phyloP scores from a whole-genome alignment of 2,113 vertebrate genomes.

The Passer domesticus region DNA sequence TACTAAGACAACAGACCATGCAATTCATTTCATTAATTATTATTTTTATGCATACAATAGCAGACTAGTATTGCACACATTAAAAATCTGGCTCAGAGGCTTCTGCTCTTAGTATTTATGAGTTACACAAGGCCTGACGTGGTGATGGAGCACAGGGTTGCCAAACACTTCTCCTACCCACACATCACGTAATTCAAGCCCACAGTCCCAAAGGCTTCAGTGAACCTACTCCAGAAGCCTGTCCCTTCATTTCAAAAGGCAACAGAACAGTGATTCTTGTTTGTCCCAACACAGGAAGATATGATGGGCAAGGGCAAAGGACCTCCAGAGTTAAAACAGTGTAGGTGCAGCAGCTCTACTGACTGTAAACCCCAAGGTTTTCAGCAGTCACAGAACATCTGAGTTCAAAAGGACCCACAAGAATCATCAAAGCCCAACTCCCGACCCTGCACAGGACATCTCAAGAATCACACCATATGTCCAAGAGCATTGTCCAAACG shows the following conservation, averaged over 20 bases:
- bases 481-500: background rate
- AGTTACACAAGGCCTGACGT: background rate
- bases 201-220: background rate
- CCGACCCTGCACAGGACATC: background rate
- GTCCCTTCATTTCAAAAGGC: background rate
- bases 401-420: background rate
- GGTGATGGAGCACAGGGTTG: background rate
- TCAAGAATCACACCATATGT: background rate
- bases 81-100: background rate
- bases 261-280: background rate
- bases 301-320: background rate
- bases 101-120: background rate
- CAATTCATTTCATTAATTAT: background rate
- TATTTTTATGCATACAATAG: background rate
- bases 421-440: background rate
- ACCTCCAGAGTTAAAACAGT: background rate
- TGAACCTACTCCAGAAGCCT: background rate
- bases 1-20: background rate
- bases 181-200: background rate
- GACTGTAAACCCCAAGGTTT: background rate
- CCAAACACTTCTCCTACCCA: background rate
- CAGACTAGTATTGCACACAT: background rate
- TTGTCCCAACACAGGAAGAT: background rate
- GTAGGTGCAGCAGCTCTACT: background rate
- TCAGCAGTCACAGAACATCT: background rate